Percentiles rank a stretch among this genome's conserved stretches.
phyloP scores from a whole-genome alignment of 2,797 vertebrate genomes.

The Orientallactaga sibirica region DNA sequence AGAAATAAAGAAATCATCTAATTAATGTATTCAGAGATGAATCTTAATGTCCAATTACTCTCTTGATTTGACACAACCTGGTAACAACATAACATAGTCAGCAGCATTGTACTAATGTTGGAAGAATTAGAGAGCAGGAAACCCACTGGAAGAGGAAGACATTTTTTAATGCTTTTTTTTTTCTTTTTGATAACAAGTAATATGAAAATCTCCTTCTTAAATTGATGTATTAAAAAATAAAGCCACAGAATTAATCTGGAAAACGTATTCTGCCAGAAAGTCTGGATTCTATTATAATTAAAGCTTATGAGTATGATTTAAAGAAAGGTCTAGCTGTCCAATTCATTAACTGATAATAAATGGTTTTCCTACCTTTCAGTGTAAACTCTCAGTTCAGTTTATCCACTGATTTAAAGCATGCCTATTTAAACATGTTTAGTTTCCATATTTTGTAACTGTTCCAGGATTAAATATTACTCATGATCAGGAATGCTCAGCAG shows the following conservation, averaged over 20 bases:
- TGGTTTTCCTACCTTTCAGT: conserved; percentile 48
- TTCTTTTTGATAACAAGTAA: conserved; percentile 34
- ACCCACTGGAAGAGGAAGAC: conserved; percentile 14
- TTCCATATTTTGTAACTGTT: conserved; percentile 24
- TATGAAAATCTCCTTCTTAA: conserved; percentile 12
- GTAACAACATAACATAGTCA: conserved; percentile 80
- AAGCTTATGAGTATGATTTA: conserved; percentile 36
- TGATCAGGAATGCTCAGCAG: not conserved
- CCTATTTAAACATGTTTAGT: conserved; percentile 30
- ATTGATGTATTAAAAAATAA: conserved; percentile 49
- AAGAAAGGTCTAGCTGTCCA: not conserved
- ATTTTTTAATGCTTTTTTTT: conserved; percentile 44
- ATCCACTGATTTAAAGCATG: conserved; percentile 6
- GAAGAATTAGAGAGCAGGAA: conserved; percentile 77
- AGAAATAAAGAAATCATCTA: conserved; percentile 85
- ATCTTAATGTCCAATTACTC: conserved; percentile 86
- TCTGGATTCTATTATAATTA: conserved; percentile 36
- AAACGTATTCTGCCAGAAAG: not conserved
- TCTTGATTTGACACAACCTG: conserved; percentile 84
- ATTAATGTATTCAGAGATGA: conserved; percentile 85
- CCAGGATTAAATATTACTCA: conserved; percentile 31
- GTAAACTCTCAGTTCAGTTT: conserved; percentile 44
- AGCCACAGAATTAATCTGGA: conserved; percentile 46
- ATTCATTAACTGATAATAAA: conserved; percentile 47
- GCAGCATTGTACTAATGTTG: conserved; percentile 71